Base-by-base conservation (phyloP, 2,888 invertebrate species). In the Dermolepida albohirtum region DNA sequence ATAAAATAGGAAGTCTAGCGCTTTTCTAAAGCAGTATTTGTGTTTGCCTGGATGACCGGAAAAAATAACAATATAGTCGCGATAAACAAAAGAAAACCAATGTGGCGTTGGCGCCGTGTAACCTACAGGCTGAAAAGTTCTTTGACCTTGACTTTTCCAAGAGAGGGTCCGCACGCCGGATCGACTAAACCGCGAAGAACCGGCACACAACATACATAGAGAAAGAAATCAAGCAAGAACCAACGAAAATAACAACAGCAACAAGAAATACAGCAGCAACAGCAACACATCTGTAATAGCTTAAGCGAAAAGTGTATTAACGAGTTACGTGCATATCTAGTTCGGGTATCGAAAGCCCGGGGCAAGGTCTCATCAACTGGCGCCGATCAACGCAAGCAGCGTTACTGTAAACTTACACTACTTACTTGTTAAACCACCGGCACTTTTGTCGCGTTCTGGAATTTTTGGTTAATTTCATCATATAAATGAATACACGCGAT, bases 351-450 rank as follows among this genome's bases (percentile, higher is more conserved):
- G 52, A 63, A 34, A 44, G 72, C 72, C 70, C 64, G 44, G 68
- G 72, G 72, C 72, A 72, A 72, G 72, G 72, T 72, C 72, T 70
- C 69, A 67, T 39, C 63, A 55, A 65, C 47, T 69, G 72, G 72
- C 72, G 72, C 72, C 72, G 70, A 50, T 64, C 34, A 34, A 34
- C 34, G 10, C 6, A 34, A 34, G 34, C 34, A 34, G 34, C 34
- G 34, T 34, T 34, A 34, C 34, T 7, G 34, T 34, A 34, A 34
- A 34, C 34, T 34, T 10, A 34, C 8, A 34, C 8, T 34, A 34
- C 34, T 34, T 34, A 34, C 5, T 7, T 10, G 34, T 34, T 34
- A 34, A 34, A 34, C 34, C 34, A 10, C 34, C 34, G 34, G 34
- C 34, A 34, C 10, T 34, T 29, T 34, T 34, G 34, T 10, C 34